phyloP scores from a whole-genome alignment of 2,797 vertebrate genomes.

The Orientallactaga sibirica region DNA sequence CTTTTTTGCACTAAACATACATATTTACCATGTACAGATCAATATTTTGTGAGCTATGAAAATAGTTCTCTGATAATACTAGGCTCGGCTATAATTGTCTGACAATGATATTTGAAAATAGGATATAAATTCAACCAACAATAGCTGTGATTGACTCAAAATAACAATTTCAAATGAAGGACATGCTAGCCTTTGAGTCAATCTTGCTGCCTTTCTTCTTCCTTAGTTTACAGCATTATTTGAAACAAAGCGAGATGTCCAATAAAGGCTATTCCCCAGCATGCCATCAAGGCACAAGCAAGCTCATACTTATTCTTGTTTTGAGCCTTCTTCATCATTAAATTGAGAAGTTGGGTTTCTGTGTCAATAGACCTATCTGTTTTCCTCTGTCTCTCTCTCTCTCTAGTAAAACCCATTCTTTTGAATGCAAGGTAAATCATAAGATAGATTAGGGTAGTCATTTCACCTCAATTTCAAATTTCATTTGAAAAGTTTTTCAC shows the following conservation, averaged over 20 bases:
- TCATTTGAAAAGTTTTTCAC: neutral
- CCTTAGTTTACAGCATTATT: neutral
- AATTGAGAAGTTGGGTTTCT: neutral
- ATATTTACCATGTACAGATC: neutral
- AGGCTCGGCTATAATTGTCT: neutral
- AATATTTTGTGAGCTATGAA: slow-evolving; percentile 28
- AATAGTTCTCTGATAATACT: slow-evolving; percentile 41
- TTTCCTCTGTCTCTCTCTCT: neutral
- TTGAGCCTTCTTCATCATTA: neutral
- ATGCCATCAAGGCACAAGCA: neutral
- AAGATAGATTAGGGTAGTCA: neutral
- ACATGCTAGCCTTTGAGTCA: neutral
- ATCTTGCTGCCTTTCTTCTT: neutral
- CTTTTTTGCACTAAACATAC: neutral
- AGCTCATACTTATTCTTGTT: neutral
- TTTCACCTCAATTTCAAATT: neutral
- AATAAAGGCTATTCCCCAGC: neutral
- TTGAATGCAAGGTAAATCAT: neutral
- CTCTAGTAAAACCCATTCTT: neutral
- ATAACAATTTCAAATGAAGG: neutral
- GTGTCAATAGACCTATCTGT: neutral
- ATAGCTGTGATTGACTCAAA: neutral
- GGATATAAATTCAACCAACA: slow-evolving; percentile 18
- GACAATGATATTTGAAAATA: slow-evolving; percentile 50
- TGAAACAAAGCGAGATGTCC: neutral